Evolutionary conservation across 2,888 invertebrate species (phyloP).

Genomic region (Acrocyrtus sp.): DNA sequence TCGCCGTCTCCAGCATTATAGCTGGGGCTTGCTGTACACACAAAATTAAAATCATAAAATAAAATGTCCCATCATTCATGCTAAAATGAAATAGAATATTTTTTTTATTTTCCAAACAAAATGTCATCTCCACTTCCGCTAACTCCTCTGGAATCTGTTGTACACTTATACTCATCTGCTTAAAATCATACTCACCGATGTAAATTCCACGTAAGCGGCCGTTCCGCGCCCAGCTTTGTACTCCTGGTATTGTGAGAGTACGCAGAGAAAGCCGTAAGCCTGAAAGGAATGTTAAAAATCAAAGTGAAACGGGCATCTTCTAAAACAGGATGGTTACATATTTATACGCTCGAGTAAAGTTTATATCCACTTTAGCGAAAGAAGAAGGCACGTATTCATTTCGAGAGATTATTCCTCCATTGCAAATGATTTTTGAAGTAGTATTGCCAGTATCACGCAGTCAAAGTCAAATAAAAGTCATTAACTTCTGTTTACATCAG

Average conservation of each 20-base stretch:
- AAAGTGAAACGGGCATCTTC: no score
- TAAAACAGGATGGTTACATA: no score
- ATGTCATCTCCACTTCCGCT: no score
- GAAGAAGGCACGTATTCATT: no score
- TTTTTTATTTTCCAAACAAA: no score
- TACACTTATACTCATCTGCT: not conserved
- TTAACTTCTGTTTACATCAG: not conserved
- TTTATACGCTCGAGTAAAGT: no score
- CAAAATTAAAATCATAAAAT: no score
- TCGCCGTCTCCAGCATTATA: constrained; percentile 38
- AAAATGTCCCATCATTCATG: not conserved
- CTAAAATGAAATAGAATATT: not conserved
- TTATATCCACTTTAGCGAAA: no score
- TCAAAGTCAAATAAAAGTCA: not conserved
- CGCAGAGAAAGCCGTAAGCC: constrained; percentile 85
- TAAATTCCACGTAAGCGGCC: constrained; percentile 74
- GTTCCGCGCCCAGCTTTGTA: constrained; percentile 79
- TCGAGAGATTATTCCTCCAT: no score
- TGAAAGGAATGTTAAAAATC: constrained; percentile 69
- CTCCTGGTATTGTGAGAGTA: constrained; percentile 87
- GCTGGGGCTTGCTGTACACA: constrained; percentile 42
- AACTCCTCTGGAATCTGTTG: no score
- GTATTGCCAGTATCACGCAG: no score
- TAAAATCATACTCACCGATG: constrained; percentile 66
- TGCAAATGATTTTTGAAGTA: no score